A percentile compares a stretch with the other conserved stretches of the same genome.
These are phyloP conservation scores for Melanotaenia parkinsoni DNA, from an alignment of 2,797 vertebrate species.

Conservation along the genomic window DNA sequence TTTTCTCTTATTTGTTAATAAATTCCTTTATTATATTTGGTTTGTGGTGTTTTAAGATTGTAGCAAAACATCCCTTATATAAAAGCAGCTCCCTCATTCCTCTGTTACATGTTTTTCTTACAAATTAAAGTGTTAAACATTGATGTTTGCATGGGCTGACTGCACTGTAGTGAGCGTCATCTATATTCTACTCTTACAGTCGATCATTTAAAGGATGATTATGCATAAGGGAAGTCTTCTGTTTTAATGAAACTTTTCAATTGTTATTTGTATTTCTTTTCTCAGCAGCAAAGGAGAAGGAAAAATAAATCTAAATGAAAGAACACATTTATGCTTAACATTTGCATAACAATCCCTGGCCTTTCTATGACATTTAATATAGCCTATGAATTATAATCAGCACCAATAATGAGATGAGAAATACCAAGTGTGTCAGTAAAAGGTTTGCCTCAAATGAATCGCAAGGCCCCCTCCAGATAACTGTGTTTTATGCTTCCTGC, in stretches of 20 bases:
- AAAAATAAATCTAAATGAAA: slow-evolving; percentile 63
- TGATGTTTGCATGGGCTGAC: slow-evolving; percentile 3
- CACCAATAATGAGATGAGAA: slow-evolving; percentile 81
- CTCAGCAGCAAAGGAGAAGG: slow-evolving; percentile 15
- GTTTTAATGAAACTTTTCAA: slow-evolving; percentile 44
- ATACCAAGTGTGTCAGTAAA: slow-evolving; percentile 80
- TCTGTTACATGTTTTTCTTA: slow-evolving; percentile 1
- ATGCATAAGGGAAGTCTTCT: slow-evolving; percentile 12
- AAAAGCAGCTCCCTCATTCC: background rate
- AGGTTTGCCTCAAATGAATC: slow-evolving; percentile 75
- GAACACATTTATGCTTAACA: slow-evolving; percentile 76
- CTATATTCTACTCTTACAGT: slow-evolving; percentile 18
- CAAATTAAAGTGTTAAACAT: background rate
- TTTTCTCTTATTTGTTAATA: no score
- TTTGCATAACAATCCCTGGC: slow-evolving; percentile 85
- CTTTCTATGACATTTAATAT: slow-evolving; percentile 86
- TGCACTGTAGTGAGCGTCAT: slow-evolving; percentile 2
- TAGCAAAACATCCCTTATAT: background rate
- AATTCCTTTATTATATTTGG: no score
- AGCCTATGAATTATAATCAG: slow-evolving; percentile 82
- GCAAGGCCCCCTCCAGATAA: slow-evolving; percentile 27
- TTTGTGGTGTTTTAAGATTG: no score
- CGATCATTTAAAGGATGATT: slow-evolving; percentile 46
- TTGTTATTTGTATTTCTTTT: slow-evolving; percentile 47
- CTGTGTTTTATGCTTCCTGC: slow-evolving; percentile 36